Conservation (phyloP, 2,888 invertebrate species). For the Campoletis raptor region DNA sequence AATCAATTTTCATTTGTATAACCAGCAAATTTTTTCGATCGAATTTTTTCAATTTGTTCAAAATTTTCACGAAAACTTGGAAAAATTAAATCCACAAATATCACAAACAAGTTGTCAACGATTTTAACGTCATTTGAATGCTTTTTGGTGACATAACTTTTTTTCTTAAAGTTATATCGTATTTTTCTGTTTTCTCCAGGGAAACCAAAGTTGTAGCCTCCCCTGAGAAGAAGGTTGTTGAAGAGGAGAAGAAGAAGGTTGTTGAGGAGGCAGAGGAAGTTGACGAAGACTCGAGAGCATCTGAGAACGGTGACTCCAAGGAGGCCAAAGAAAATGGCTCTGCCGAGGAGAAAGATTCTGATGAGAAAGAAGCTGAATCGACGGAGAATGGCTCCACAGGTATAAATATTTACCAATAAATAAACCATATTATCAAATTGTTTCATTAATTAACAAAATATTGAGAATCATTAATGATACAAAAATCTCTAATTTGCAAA, state of each 20-base stretch:
- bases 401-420: constrained; percentile 65
- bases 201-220: constrained; percentile 83
- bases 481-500: not conserved
- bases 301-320: constrained; percentile 83
- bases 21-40: not conserved
- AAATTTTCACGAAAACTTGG: no score
- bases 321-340: constrained; percentile 85
- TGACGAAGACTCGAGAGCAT: constrained; percentile 84
- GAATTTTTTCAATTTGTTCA: not conserved
- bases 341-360: constrained; percentile 83
- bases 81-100: no score
- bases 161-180: not conserved
- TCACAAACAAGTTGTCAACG: no score
- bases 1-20: not conserved
- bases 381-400: constrained; percentile 85
- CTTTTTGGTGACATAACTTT: not conserved
- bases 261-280: constrained; percentile 85
- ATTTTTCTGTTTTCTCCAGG: constrained; percentile 71
- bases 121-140: not conserved
- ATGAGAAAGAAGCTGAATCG: constrained; percentile 84
- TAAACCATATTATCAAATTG: not conserved
- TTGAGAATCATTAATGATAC: not conserved
- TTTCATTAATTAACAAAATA: not conserved
- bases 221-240: constrained; percentile 85
- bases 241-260: constrained; percentile 85